Evolutionary conservation across 2,113 vertebrate species (phyloP), one percentile per base, ranked within the genome.

Genomic region (Dascyllus trimaculatus): DNA sequence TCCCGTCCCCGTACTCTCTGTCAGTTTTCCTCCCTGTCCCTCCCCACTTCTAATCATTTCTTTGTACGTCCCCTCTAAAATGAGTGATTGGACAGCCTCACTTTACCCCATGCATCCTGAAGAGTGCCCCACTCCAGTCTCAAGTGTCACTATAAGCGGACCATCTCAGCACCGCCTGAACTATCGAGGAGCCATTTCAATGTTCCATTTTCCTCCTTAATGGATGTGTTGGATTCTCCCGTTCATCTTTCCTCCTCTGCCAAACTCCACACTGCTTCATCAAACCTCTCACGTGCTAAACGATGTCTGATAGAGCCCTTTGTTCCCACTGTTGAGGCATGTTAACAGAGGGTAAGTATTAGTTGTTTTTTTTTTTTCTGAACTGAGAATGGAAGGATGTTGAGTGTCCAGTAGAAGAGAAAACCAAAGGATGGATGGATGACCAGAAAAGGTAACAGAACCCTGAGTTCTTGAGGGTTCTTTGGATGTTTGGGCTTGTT

Each of bases 71-170:
- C 56, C 11, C 32, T 45, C 13, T 22, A 9, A 62, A 71, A 57
- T 53, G 56, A 78, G 53, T 49, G 35, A 70, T 35, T 57, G 58
- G 68, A 77, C 66, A 74, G 64, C 21, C 29, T 32, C 11, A 14
- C 58, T 29, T 59, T 67, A 65, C 57, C 32, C 61, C 49, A 13
- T 38, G 35, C 32, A 24, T 24, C 56, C n/a, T 25, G 35, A 54
- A 66, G 71, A 77, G 77, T n/a, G 10, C 17, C 21, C 35, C 81
- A 46, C 69, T 87, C 63, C 57, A 64, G 45, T 46, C 72, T 84
- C 24, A 56, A 75, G 59, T 67, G 66, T 59, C 48, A 58, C 49
- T 63, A 67, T 64, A 54, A 45, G 22, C 22, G 22, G 56, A 51
- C 45, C 32, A 22, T 53, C n/a, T 43, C 35, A 21, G 45, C 11